These are phyloP conservation scores for Trachemys scripta DNA, from an alignment of 2,113 vertebrate genomes.

Conservation along the genomic window DNA sequence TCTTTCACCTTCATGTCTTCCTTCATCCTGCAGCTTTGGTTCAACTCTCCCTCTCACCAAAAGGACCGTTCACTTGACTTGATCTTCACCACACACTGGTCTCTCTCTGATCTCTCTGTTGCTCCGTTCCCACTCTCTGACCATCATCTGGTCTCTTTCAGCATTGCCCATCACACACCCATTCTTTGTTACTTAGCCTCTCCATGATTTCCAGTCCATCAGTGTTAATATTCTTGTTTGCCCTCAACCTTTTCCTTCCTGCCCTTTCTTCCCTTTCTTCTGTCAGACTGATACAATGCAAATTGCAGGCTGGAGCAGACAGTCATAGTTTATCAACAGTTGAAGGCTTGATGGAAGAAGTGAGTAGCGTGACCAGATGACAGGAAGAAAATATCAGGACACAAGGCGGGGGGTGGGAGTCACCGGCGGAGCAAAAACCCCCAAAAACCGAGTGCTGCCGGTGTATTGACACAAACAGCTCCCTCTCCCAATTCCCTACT, in stretches of 20 bases:
- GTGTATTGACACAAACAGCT: too few species aligned
- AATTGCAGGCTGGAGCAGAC: background rate
- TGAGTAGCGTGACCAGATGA: too few species aligned
- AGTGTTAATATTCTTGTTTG: background rate
- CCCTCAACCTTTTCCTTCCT: background rate
- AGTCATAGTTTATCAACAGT: background rate
- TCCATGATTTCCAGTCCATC: background rate
- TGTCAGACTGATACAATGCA: background rate
- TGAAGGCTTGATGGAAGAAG: background rate
- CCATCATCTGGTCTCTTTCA: background rate
- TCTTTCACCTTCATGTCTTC: background rate
- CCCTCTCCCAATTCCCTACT: too few species aligned
- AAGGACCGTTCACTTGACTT: background rate
- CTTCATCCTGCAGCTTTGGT: background rate
- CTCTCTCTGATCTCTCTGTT: background rate
- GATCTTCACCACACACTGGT: background rate
- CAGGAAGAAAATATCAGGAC: too few species aligned
- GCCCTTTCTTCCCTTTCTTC: background rate
- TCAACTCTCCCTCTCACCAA: background rate
- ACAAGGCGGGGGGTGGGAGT: too few species aligned
- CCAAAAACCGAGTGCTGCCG: too few species aligned
- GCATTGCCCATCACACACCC: background rate
- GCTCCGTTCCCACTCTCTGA: background rate
- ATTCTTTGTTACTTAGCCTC: background rate
- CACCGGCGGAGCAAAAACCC: too few species aligned